Evolutionary conservation across 2,797 vertebrate genomes (phyloP).

Genomic region (Paramormyrops hopkinsi): DNA sequence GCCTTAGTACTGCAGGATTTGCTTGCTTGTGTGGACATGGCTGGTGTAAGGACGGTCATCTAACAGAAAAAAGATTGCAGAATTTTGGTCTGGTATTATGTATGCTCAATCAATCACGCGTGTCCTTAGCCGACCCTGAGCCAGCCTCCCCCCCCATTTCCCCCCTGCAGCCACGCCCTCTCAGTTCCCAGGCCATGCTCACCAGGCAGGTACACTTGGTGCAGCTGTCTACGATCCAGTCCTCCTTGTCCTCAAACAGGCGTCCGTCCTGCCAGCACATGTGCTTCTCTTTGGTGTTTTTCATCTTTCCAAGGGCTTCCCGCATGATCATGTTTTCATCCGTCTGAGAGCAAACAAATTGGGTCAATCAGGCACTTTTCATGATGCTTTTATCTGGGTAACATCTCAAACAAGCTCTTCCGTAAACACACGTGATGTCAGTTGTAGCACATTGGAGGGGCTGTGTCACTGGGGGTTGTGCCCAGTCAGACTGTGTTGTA

Average conservation of each 20-base stretch:
- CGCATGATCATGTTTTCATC: conserved; percentile 88
- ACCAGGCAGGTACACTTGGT: conserved; percentile 95
- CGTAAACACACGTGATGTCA: background rate
- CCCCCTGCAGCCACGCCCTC: background rate
- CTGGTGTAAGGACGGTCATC: background rate
- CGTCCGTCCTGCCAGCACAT: conserved; percentile 96
- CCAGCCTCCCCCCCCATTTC: background rate
- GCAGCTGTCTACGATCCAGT: conserved; percentile 97
- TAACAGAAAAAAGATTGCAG: background rate
- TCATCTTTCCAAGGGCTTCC: conserved; percentile 80
- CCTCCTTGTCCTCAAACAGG: conserved; percentile 85
- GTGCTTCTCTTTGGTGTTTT: conserved; percentile 76
- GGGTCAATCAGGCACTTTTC: background rate
- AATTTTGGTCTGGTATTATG: background rate
- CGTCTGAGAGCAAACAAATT: conserved; percentile 60
- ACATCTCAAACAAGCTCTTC: background rate
- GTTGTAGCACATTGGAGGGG: background rate
- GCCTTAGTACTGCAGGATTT: background rate
- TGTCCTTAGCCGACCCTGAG: background rate
- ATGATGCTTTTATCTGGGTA: background rate
- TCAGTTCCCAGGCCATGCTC: background rate
- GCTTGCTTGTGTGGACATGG: background rate
- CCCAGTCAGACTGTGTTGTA: background rate
- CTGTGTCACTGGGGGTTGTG: background rate
- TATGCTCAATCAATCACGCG: background rate